Base-by-base conservation (phyloP, 2,113 vertebrate genomes). In the Cochlearius cochlearius region DNA sequence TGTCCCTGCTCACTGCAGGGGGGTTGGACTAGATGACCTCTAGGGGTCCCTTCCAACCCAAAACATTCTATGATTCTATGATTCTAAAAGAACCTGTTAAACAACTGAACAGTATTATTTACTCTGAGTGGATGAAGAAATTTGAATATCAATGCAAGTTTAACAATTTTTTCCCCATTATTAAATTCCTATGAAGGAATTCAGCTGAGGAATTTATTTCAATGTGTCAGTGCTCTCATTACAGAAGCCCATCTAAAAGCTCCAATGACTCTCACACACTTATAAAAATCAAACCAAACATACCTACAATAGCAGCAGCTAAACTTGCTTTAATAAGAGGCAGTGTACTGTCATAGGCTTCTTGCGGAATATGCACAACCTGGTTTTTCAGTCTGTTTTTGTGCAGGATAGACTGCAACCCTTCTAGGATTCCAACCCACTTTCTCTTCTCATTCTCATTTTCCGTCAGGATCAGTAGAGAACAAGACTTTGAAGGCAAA, bases 371-470 rank as follows among this genome's bases (percentile, higher is more conserved):
- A 47, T 99, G 99, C 67, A 99, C 99, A 19, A 98, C 97, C 43
- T 98, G 98, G 97, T 97, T 99, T 96, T 94, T 98, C 88, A 99
- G 98, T 56, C 96, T 98, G 98, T 99, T 99, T 97, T 99, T 99
- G 89, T 98, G 98, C 73, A 99, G 97, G 97, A 99, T 99, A 80
- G 96, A 98, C 97, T 99, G 99, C 68, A 99, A 97, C 15, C 99
- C 98, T 94, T 99, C 99, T 52, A 99, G 98, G 90, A 99, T 99
- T 88, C 99, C 98, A 62, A 99, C 99, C 99, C 99, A 99, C 95
- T 99, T 99, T 96, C 98, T 98, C 98, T 99, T 99, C 89, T 99
- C 99, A 10, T 97, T 98, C 96, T 99, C 99, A 14, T 98, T 99
- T 97, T 99, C 99, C 0, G 99, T 99, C 97, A 99, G 98, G 53